A percentile compares a stretch with the other conserved stretches of the same genome.
phyloP scores from a whole-genome alignment of 2,113 vertebrate genomes.

The Cephalopholis sonnerati region DNA sequence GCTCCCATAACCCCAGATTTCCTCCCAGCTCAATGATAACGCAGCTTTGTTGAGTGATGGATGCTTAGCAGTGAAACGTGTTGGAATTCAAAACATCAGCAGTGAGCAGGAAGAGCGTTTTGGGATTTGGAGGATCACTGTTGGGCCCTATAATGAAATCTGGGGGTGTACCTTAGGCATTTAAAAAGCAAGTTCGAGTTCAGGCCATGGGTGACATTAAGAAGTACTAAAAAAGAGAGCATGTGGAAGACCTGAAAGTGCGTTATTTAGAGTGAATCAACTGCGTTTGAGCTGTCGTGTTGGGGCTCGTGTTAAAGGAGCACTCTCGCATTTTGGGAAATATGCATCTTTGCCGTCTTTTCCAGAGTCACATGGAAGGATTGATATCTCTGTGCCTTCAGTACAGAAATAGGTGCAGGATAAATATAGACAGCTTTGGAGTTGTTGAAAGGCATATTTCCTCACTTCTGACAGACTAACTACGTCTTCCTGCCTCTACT shows the following conservation, averaged over 20 bases:
- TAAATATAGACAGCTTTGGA: conserved; percentile 27
- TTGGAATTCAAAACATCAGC: conserved; percentile 40
- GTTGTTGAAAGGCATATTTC: conserved; percentile 31
- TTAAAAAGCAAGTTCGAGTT: conserved; percentile 20
- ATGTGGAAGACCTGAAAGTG: conserved; percentile 15
- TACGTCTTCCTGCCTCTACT: neutral
- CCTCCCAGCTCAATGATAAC: conserved; percentile 11
- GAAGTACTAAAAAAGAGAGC: conserved; percentile 15
- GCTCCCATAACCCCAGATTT: conserved; percentile 5
- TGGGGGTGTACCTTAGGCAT: neutral
- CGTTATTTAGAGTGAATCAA: conserved; percentile 3
- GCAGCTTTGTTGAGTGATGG: conserved; percentile 18
- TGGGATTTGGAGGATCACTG: conserved; percentile 25
- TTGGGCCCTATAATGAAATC: neutral
- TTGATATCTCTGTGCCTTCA: conserved; percentile 6
- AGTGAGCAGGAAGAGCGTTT: neutral
- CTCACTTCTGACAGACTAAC: neutral
- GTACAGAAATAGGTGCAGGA: conserved; percentile 19
- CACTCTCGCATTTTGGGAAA: conserved; percentile 5
- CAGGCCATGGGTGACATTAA: conserved; percentile 18
- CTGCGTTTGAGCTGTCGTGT: neutral
- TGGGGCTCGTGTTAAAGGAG: conserved; percentile 21
- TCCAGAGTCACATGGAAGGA: conserved; percentile 13
- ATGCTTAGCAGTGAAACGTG: conserved; percentile 20
- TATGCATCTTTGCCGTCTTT: conserved; percentile 15